phyloP scores from a whole-genome alignment of 2,113 vertebrate genomes.

The Engraulis encrasicolus region DNA sequence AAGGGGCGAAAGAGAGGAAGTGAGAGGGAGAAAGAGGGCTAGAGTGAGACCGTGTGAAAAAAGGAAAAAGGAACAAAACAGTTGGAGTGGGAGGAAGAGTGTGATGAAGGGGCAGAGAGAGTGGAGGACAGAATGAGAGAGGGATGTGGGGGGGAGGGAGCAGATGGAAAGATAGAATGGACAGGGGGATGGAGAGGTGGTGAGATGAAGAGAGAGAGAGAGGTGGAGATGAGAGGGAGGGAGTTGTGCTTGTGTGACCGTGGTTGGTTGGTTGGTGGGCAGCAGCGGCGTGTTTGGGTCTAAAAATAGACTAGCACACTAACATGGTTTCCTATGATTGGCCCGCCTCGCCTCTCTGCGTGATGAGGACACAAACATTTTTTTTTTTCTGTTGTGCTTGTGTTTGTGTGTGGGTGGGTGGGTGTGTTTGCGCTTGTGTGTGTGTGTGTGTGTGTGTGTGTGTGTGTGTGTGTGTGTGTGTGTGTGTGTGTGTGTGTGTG shows the following conservation, averaged over 20 bases:
- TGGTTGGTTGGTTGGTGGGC: background rate
- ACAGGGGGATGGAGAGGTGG: too few relatives aligned
- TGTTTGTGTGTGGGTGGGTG: background rate
- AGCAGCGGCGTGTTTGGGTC: background rate
- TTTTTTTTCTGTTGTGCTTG: background rate
- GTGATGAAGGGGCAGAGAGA: too few relatives aligned
- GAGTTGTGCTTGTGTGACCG: too few relatives aligned
- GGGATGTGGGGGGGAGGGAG: too few relatives aligned
- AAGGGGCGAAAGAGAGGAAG: too few relatives aligned
- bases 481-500: background rate
- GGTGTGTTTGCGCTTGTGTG: background rate
- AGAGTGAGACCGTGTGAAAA: too few relatives aligned
- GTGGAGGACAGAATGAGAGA: too few relatives aligned
- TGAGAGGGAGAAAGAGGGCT: too few relatives aligned
- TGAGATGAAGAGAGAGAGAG: background rate
- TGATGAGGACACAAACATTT: background rate
- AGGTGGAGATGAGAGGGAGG: background rate
- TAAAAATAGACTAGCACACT: constrained; percentile 3
- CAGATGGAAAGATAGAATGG: too few relatives aligned
- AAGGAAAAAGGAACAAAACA: too few relatives aligned
- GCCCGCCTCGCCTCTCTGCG: background rate
- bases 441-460: background rate
- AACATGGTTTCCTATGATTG: constrained; percentile 6
- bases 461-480: background rate
- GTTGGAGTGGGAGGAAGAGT: too few relatives aligned